Conservation (phyloP, 2,797 vertebrate genomes). For the Prunella strophiata region DNA sequence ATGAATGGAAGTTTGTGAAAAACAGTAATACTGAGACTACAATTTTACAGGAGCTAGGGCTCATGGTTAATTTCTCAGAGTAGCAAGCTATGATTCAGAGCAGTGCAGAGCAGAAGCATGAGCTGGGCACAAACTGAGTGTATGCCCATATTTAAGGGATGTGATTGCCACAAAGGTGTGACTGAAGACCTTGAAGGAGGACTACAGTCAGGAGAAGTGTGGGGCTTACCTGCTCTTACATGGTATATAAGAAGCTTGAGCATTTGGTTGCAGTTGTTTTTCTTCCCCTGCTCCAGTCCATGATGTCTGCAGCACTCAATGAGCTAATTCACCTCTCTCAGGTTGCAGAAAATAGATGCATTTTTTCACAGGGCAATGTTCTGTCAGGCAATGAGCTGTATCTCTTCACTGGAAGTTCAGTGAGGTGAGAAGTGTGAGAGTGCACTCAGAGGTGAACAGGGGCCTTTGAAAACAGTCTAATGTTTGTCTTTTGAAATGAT, state of each 20-base stretch:
- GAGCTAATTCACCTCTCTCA: background rate
- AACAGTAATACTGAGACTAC: background rate
- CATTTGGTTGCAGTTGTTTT: background rate
- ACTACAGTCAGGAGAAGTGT: background rate
- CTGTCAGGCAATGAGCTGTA: background rate
- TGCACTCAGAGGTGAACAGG: background rate
- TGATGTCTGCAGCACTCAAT: background rate
- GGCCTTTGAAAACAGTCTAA: background rate
- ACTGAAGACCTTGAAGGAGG: background rate
- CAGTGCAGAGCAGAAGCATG: background rate
- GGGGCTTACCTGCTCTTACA: background rate
- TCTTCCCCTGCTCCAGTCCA: background rate
- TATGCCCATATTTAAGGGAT: background rate
- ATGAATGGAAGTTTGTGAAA: background rate
- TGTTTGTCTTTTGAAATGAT: background rate
- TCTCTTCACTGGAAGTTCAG: background rate
- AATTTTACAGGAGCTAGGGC: background rate
- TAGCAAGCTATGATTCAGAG: background rate
- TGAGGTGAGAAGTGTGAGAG: background rate
- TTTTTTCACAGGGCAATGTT: background rate
- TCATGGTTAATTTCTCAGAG: background rate
- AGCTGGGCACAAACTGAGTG: background rate
- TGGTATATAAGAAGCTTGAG: background rate
- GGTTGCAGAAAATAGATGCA: background rate
- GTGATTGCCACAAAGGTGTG: background rate